Evolutionary conservation across 2,797 vertebrate species (phyloP).

Genomic region (Enteromius thamalakanensis): DNA sequence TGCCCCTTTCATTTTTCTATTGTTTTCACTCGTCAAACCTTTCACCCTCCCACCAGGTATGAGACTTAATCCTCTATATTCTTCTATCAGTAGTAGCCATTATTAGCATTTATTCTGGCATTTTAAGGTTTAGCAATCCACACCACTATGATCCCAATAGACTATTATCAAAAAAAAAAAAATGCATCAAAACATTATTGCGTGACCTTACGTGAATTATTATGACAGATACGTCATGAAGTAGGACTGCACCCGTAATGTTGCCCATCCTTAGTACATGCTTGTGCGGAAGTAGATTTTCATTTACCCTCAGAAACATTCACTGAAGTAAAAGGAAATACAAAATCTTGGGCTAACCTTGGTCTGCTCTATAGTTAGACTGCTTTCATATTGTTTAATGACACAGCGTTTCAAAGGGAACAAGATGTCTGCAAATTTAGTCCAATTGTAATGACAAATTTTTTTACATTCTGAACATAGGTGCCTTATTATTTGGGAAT

Average conservation of each 20-base stretch:
- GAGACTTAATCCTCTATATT: neutral
- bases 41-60: neutral
- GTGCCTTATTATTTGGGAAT: constrained; percentile 2
- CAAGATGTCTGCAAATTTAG: neutral
- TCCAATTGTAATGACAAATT: neutral
- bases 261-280: neutral
- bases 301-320: neutral
- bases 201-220: neutral
- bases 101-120: neutral
- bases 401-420: neutral
- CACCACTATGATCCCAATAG: neutral
- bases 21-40: neutral
- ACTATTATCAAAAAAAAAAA: neutral
- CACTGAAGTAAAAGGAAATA: neutral
- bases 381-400: neutral
- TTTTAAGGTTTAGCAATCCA: neutral
- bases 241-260: neutral
- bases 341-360: neutral
- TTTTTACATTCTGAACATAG: neutral
- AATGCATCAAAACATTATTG: neutral
- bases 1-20: too few species aligned
- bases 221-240: neutral
- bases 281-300: neutral
- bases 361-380: neutral
- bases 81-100: neutral